These are phyloP conservation scores for Halcyon badia DNA, from an alignment of 2,797 vertebrate species.

Conservation along the genomic window DNA sequence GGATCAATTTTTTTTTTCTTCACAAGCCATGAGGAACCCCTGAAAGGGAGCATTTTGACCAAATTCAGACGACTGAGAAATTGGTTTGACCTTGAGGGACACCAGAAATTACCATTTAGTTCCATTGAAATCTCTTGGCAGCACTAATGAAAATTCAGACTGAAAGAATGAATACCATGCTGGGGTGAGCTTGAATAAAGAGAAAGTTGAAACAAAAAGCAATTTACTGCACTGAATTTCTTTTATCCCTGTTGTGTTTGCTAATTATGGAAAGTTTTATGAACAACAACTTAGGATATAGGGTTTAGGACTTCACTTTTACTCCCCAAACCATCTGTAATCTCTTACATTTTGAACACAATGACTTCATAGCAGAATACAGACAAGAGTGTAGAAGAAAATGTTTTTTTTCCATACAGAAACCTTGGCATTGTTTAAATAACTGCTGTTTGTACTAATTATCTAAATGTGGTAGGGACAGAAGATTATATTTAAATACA, in stretches of 20 bases:
- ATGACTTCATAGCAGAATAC: neutral
- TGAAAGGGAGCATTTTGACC: neutral
- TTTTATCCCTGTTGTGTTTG: neutral
- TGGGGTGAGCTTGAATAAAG: neutral
- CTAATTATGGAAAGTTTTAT: constrained; percentile 2
- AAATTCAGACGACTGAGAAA: neutral
- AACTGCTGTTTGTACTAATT: no score
- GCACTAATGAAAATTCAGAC: neutral
- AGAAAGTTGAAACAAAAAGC: constrained; percentile 1
- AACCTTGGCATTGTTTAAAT: neutral
- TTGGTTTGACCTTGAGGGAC: neutral
- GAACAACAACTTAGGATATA: neutral
- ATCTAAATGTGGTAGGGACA: neutral
- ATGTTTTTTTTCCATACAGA: neutral
- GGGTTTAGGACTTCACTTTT: neutral
- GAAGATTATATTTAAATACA: neutral
- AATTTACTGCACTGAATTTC: neutral
- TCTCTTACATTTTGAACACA: neutral
- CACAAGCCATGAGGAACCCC: neutral
- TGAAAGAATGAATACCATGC: neutral
- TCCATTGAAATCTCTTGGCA: neutral
- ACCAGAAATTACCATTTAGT: neutral
- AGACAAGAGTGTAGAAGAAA: neutral
- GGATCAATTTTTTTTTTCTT: neutral
- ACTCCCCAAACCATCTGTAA: neutral